Conservation (phyloP, 2,113 vertebrate species). For the Chlamydotis undulata region DNA sequence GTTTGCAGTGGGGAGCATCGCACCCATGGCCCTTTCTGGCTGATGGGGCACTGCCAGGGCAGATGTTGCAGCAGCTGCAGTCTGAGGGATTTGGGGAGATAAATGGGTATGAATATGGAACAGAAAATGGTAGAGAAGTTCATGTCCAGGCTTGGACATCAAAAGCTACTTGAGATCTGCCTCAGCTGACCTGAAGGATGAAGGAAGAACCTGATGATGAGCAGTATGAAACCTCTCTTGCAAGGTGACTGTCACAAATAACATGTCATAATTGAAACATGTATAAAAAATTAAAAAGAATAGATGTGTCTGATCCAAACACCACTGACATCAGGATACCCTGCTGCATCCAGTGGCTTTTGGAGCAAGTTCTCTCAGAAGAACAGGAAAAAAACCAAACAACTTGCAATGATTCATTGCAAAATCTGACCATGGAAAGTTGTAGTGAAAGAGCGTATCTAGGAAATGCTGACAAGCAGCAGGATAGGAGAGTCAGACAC, state of each 20-base stretch:
- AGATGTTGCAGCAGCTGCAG: not conserved
- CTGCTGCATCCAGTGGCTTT: not conserved
- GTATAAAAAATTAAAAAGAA: slow-evolving; percentile 57
- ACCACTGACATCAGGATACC: not conserved
- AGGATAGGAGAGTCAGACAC: slow-evolving; percentile 66
- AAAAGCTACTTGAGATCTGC: not conserved
- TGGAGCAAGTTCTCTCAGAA: not conserved
- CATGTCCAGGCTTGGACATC: not conserved
- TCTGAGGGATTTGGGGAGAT: not conserved
- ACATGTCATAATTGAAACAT: slow-evolving; percentile 62
- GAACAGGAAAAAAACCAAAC: slow-evolving; percentile 35
- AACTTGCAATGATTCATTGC: slow-evolving; percentile 47
- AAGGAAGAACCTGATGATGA: slow-evolving; percentile 16
- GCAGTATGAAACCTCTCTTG: slow-evolving; percentile 32
- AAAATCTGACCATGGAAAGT: slow-evolving; percentile 66
- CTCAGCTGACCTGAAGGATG: not conserved
- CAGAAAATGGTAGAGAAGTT: not conserved
- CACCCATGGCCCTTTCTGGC: not conserved
- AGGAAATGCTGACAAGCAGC: slow-evolving; percentile 75
- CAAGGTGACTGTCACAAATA: slow-evolving; percentile 58
- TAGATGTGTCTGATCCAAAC: not conserved
- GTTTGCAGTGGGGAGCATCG: not conserved
- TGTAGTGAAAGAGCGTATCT: slow-evolving; percentile 68
- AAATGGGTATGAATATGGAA: not conserved
- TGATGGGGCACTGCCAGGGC: not conserved